Percentiles rank a stretch among this genome's conserved stretches.
Evolutionary conservation across 2,113 vertebrate species (phyloP).

Genomic region (Oryzias curvinotus): DNA sequence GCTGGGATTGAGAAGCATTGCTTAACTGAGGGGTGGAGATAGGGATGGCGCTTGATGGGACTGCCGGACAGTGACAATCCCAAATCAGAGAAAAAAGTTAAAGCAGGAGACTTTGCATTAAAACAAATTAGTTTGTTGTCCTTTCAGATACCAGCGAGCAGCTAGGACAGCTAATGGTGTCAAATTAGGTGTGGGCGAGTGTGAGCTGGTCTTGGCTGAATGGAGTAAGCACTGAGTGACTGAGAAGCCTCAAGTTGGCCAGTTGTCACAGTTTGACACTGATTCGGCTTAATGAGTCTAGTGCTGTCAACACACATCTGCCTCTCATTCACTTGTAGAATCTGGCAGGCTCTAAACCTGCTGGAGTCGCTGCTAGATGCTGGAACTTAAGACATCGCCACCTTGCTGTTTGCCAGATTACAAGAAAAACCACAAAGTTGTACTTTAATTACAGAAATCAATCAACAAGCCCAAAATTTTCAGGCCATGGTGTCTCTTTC

Average conservation of each 20-base stretch:
- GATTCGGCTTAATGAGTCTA: conserved; percentile 82
- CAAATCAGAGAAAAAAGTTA: not conserved
- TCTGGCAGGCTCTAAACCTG: conserved; percentile 91
- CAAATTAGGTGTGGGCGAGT: conserved; percentile 45
- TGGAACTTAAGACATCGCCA: conserved; percentile 52
- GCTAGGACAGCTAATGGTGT: conserved; percentile 34
- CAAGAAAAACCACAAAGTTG: conserved; percentile 63
- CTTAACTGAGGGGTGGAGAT: conserved; percentile 31
- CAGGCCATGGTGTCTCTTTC: not conserved
- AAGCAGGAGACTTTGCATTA: not conserved
- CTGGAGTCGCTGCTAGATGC: conserved; percentile 84
- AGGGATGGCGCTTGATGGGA: conserved; percentile 4
- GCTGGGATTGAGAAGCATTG: conserved; percentile 45
- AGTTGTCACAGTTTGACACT: conserved; percentile 80
- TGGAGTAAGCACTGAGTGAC: conserved; percentile 54
- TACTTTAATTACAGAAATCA: conserved; percentile 15
- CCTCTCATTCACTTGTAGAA: conserved; percentile 94
- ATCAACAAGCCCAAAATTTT: not conserved
- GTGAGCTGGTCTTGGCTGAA: conserved; percentile 47
- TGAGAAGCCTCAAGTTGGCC: conserved; percentile 74
- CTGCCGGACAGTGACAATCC: not conserved
- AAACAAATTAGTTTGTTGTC: not conserved
- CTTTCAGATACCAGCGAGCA: conserved; percentile 12
- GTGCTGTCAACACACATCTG: conserved; percentile 81
- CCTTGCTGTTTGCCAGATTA: conserved; percentile 60